phyloP scores from a whole-genome alignment of 2,797 vertebrate species.

The Podarcis lilfordi region DNA sequence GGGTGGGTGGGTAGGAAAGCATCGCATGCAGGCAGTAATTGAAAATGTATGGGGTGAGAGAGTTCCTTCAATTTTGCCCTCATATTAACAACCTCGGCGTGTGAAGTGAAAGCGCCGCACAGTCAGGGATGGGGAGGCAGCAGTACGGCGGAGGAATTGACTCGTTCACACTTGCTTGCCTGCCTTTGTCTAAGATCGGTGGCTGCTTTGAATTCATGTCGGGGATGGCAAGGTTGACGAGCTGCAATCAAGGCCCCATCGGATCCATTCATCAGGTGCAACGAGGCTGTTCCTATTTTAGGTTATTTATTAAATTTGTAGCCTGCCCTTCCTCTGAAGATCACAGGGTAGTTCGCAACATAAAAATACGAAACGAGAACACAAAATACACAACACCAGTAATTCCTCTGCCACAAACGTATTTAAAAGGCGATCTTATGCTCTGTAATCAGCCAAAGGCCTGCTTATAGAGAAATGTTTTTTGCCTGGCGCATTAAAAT shows the following conservation, averaged over 20 bases:
- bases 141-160: neutral
- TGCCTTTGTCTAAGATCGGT: neutral
- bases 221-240: neutral
- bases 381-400: no score
- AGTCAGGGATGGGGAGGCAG: neutral
- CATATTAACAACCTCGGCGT: neutral
- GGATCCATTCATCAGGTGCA: no score
- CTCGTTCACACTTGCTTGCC: neutral
- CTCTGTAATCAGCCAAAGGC: no score
- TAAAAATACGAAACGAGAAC: no score
- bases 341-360: no score
- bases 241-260: neutral
- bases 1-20: conserved; percentile 52
- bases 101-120: neutral
- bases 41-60: conserved; percentile 42
- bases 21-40: conserved; percentile 42
- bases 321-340: no score
- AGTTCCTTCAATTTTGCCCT: neutral
- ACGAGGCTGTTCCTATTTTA: no score
- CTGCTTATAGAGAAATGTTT: no score
- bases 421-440: no score
- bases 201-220: neutral
- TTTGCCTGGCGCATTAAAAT: no score
- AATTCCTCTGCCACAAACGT: no score
- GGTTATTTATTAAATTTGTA: no score